These are phyloP conservation scores for Euphydryas editha DNA, from an alignment of 2,888 invertebrate genomes.

Conservation along the genomic window DNA sequence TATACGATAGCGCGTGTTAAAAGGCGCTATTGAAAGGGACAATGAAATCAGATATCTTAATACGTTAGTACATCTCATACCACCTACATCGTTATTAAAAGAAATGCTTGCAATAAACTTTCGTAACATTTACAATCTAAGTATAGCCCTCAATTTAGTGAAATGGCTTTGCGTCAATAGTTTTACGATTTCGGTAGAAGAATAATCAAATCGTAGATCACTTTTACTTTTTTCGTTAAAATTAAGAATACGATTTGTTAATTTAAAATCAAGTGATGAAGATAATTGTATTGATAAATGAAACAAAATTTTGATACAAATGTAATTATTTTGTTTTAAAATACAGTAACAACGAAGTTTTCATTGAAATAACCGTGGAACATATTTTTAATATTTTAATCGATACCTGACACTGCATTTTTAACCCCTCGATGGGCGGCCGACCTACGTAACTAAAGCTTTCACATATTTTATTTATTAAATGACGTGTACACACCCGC, in stretches of 20 bases:
- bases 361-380: conserved; percentile 12
- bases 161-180: conserved; percentile 32
- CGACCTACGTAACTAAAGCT: conserved; percentile 54
- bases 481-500: conserved; percentile 59
- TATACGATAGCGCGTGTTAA: not conserved
- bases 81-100: conserved; percentile 27
- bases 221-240: not conserved
- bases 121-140: conserved; percentile 30
- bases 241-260: not conserved
- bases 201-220: conserved; percentile 20
- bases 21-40: not conserved
- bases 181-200: conserved; percentile 36
- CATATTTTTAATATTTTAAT: conserved; percentile 32
- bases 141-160: conserved; percentile 21
- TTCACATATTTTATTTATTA: conserved; percentile 75
- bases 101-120: conserved; percentile 35
- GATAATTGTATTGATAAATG: not conserved
- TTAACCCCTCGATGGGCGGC: conserved; percentile 64
- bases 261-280: not conserved
- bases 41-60: not conserved
- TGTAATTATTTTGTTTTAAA: too few species aligned
- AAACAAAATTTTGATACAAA: too few species aligned
- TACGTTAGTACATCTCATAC: conserved; percentile 29
- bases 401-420: conserved; percentile 50
- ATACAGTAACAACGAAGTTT: conserved; percentile 5